Percentiles rank a stretch among this genome's conserved stretches.
These are phyloP conservation scores for Saccopteryx leptura DNA, from an alignment of 2,113 vertebrate species.

Conservation along the genomic window DNA sequence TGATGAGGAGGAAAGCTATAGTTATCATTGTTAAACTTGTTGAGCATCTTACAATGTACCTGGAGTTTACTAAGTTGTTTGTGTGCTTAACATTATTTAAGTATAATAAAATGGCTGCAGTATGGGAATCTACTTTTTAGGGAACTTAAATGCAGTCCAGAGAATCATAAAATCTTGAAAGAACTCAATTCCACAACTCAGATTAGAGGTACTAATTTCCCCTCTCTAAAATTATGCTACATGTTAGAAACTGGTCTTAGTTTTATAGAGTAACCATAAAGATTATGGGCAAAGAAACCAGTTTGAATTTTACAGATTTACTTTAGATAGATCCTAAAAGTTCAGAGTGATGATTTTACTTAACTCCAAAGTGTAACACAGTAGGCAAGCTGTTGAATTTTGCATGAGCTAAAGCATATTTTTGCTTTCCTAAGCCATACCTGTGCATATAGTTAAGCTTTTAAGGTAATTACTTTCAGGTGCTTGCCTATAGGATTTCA, in stretches of 20 bases:
- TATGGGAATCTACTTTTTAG: background rate
- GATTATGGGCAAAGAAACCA: background rate
- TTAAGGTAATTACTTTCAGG: slow-evolving; percentile 83
- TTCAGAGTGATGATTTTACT: slow-evolving; percentile 60
- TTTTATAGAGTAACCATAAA: background rate
- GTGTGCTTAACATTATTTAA: background rate
- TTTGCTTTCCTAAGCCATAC: slow-evolving; percentile 78
- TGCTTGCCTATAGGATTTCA: slow-evolving; percentile 83
- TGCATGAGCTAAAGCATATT: slow-evolving; percentile 71
- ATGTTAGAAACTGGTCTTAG: background rate
- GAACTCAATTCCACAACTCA: background rate
- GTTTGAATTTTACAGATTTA: slow-evolving; percentile 5
- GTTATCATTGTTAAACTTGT: background rate
- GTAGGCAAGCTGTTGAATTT: slow-evolving; percentile 74
- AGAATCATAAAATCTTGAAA: background rate
- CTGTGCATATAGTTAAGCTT: slow-evolving; percentile 73
- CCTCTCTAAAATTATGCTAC: background rate
- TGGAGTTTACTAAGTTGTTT: background rate
- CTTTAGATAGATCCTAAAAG: slow-evolving; percentile 40
- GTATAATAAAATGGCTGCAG: background rate
- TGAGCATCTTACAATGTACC: background rate
- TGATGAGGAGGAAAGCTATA: background rate
- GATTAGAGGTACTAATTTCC: background rate
- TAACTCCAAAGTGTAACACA: slow-evolving; percentile 64
- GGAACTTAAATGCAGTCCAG: background rate